Conservation (phyloP, 2,888 invertebrate genomes). For the Mythimna loreyi region DNA sequence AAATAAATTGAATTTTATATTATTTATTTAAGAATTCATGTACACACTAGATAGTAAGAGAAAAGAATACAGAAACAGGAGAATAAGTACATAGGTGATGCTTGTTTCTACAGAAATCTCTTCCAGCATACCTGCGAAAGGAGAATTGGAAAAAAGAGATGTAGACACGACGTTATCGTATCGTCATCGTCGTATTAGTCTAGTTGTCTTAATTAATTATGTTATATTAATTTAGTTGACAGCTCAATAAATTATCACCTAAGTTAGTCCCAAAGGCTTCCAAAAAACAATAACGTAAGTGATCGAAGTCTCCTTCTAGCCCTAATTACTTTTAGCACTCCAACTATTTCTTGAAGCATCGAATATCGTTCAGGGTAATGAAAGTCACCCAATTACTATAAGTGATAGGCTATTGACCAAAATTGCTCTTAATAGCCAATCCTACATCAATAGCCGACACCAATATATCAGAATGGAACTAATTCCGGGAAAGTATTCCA, state of each 20-base stretch:
- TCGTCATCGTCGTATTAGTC: too few relatives aligned
- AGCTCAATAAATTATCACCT: neutral
- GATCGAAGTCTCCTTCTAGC: slow-evolving; percentile 5
- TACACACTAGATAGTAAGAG: too few relatives aligned
- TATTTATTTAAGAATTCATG: too few relatives aligned
- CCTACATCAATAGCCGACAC: slow-evolving; percentile 34
- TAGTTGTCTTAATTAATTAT: too few relatives aligned
- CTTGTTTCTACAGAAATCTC: too few relatives aligned
- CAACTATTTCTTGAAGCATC: slow-evolving; percentile 19
- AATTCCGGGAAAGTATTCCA: slow-evolving; percentile 19
- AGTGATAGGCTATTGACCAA: slow-evolving; percentile 36
- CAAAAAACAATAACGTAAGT: slow-evolving; percentile 17
- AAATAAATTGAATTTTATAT: too few relatives aligned
- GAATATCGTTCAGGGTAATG: slow-evolving; percentile 28
- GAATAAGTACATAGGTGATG: too few relatives aligned
- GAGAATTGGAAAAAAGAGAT: too few relatives aligned
- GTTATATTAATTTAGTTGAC: neutral
- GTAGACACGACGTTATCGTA: too few relatives aligned
- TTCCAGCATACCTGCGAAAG: too few relatives aligned
- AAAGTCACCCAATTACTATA: slow-evolving; percentile 46
- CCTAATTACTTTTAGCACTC: slow-evolving; percentile 27
- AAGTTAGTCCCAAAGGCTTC: neutral
- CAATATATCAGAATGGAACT: slow-evolving; percentile 22
- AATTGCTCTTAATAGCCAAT: slow-evolving; percentile 45
- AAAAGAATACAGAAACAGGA: too few relatives aligned